phyloP scores from a whole-genome alignment of 2,797 vertebrate species.

The Alcedo atthis region DNA sequence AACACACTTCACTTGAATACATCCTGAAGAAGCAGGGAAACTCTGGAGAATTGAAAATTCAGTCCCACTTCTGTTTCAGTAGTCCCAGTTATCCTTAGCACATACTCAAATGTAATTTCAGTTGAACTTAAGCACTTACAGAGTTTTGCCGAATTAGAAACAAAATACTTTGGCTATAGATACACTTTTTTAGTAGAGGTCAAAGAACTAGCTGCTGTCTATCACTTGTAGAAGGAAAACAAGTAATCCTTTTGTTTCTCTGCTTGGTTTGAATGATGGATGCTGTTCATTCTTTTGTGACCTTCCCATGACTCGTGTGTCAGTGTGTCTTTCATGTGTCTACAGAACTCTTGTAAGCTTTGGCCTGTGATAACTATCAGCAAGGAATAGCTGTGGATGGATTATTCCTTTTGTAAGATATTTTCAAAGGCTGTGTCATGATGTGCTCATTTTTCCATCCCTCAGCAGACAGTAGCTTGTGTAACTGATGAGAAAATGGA shows the following conservation, averaged over 20 bases:
- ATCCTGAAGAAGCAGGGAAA: neutral
- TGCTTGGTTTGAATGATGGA: conserved; percentile 33
- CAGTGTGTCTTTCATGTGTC: conserved; percentile 26
- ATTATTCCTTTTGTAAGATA: conserved; percentile 32
- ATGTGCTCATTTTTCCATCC: conserved; percentile 44
- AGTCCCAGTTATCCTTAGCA: neutral
- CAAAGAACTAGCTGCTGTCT: conserved; percentile 6
- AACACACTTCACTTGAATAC: neutral
- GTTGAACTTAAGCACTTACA: neutral
- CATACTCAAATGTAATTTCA: neutral
- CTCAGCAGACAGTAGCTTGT: conserved; percentile 28
- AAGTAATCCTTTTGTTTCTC: conserved; percentile 24
- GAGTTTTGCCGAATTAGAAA: neutral
- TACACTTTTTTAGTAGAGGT: neutral
- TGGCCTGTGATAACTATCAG: neutral
- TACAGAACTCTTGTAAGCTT: conserved; percentile 17
- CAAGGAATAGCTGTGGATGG: conserved; percentile 9
- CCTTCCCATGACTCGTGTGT: conserved; percentile 8
- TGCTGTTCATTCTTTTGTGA: conserved; percentile 19
- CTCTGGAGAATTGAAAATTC: neutral
- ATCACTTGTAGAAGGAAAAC: neutral
- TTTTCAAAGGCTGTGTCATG: conserved; percentile 51
- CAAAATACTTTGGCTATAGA: neutral
- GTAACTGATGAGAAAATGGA: conserved; percentile 38
- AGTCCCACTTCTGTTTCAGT: neutral